A percentile compares a stretch with the other conserved stretches of the same genome.
Evolutionary conservation across 2,797 vertebrate species (phyloP).

Genomic region (Hippoglossus hippoglossus): DNA sequence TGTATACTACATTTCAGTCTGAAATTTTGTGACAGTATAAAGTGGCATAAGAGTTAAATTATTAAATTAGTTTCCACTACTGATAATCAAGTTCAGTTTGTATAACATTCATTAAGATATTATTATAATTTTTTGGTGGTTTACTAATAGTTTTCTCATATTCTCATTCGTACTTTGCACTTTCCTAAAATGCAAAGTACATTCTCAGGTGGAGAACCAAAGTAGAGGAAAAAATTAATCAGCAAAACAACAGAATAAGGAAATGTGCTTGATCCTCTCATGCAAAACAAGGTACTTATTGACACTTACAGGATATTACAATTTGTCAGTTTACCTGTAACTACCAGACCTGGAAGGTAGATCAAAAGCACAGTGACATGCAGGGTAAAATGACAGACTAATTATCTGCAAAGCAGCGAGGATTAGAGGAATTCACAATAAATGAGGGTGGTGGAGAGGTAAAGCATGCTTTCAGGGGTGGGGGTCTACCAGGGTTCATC

Average conservation of each 20-base stretch:
- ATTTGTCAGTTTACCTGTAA: slow-evolving; percentile 55
- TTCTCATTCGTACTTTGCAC: too few relatives aligned
- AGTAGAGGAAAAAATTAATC: too few relatives aligned
- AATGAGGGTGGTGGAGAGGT: slow-evolving; percentile 35
- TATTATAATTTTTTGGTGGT: too few relatives aligned
- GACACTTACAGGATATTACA: slow-evolving; percentile 51
- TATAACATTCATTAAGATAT: too few relatives aligned
- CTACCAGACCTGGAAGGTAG: slow-evolving; percentile 62
- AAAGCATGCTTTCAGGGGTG: background rate
- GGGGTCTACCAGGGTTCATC: slow-evolving; percentile 1
- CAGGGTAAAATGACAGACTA: slow-evolving; percentile 68
- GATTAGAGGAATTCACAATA: slow-evolving; percentile 71
- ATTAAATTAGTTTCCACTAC: too few relatives aligned
- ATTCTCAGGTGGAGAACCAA: too few relatives aligned
- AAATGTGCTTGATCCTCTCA: slow-evolving; percentile 43
- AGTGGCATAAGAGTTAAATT: too few relatives aligned
- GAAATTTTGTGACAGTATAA: too few relatives aligned
- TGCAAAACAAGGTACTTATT: slow-evolving; percentile 55
- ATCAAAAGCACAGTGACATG: slow-evolving; percentile 59
- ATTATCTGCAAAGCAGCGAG: slow-evolving; percentile 73
- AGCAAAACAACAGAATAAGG: slow-evolving; percentile 42
- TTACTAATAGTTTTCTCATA: too few relatives aligned
- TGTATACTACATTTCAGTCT: too few relatives aligned
- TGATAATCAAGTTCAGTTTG: too few relatives aligned
- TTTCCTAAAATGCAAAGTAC: too few relatives aligned